Conservation (phyloP, 2,113 vertebrate genomes). For the Condylura cristata region DNA sequence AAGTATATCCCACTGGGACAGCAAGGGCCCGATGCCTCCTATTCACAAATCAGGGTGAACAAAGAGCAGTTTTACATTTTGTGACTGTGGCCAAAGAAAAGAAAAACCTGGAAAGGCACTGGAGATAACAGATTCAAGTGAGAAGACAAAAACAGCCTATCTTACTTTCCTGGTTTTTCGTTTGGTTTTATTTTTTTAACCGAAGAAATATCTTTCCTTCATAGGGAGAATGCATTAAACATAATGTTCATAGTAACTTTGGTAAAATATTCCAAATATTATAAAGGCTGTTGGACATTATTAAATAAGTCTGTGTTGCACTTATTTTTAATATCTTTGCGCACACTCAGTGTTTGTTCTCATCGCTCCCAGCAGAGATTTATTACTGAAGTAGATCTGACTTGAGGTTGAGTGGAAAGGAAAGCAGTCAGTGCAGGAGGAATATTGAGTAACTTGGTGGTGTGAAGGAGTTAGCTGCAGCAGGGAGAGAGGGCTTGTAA, state of each 20-base stretch:
- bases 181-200: background rate
- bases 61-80: constrained; percentile 48
- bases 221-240: constrained; percentile 46
- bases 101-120: constrained; percentile 48
- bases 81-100: constrained; percentile 50
- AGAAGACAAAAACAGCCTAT: background rate
- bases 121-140: background rate
- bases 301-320: constrained; percentile 67
- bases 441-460: constrained; percentile 65
- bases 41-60: constrained; percentile 67
- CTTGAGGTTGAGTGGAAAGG: constrained; percentile 60
- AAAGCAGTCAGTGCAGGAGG: constrained; percentile 50
- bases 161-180: background rate
- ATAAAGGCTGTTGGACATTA: constrained; percentile 60
- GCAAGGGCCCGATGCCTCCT: constrained; percentile 33
- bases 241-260: constrained; percentile 42
- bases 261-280: constrained; percentile 65
- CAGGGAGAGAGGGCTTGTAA: constrained; percentile 44
- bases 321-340: constrained; percentile 88
- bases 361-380: constrained; percentile 85
- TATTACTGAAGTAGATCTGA: constrained; percentile 75
- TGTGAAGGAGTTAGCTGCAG: constrained; percentile 2
- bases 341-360: constrained; percentile 85
- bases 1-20: constrained; percentile 61
- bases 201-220: constrained; percentile 31